Base-by-base conservation (phyloP, 2,113 vertebrate genomes). In the Pollimyrus isidori region DNA sequence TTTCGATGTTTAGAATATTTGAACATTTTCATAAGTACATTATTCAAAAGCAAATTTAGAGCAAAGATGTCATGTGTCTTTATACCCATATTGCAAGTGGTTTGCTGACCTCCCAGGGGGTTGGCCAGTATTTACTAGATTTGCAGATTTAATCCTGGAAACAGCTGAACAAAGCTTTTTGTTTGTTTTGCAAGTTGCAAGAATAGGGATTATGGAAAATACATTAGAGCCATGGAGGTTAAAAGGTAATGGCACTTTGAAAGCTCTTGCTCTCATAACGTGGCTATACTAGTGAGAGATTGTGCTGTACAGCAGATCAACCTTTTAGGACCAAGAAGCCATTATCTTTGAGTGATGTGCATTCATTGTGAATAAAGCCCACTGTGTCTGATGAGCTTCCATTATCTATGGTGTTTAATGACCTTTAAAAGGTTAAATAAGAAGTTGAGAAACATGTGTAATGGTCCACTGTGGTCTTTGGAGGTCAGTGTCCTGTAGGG, bases 181-280 rank as follows among this genome's bases (percentile, higher is more conserved):
- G 95, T 93, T 94, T 95, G 95, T 96, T 94, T 94, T 94, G 94
- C 94, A 93, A 92, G 91, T 90, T 92, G 92, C 95, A 58, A 2
- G 91, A 91, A 92, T 90, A 90, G 90, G 92, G 93, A 95, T 93
- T 95, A 94, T 93, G 94, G 94, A 93, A 94, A 95, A 95, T 95
- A 95, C 96, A 96, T 96, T 96, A 96, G 95, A 94, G 94, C 91
- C 91, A 92, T 91, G 93, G 94, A 95, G 96, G 96, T 96, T 96
- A 95, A 92, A 93, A 62, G 93, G 91, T 96, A 96, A 96, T 96
- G 96, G 96, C 94, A 94, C 95, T 95, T 95, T 96, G 94, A 96
- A 96, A 96, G 95, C 95, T 90, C 92, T 93, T 93, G 92, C 92
- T 92, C 95, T 93, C 93, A 94, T 96, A 96, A 96, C 96, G 95